Percentiles rank a stretch among this genome's conserved stretches.
These are phyloP conservation scores for Thecophora atra DNA, from an alignment of 2,888 invertebrate genomes.

Conservation along the genomic window DNA sequence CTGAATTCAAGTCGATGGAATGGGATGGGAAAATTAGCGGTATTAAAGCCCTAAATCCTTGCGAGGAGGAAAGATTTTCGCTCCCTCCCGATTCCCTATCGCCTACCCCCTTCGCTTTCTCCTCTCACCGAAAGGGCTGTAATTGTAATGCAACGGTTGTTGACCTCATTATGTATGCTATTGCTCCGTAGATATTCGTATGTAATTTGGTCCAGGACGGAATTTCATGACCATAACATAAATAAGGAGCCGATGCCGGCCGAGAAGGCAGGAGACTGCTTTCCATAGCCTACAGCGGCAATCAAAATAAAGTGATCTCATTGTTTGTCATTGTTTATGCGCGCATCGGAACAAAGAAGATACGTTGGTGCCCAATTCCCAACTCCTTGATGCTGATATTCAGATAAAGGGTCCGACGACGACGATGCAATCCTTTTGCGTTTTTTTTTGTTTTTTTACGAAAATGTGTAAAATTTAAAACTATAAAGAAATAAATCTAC, in stretches of 20 bases:
- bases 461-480: not conserved
- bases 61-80: not conserved
- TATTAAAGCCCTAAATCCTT: slow-evolving; percentile 19
- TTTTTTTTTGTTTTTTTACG: not conserved
- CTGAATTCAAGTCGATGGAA: not conserved
- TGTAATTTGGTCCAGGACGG: slow-evolving; percentile 15
- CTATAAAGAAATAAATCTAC: slow-evolving; percentile 18
- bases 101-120: no score
- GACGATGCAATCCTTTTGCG: not conserved
- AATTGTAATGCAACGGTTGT: slow-evolving; percentile 8
- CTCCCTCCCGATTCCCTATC: not conserved
- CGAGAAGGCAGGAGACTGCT: not conserved
- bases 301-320: slow-evolving; percentile 36
- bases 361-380: no score
- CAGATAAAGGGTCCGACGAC: slow-evolving; percentile 4
- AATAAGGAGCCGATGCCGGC: slow-evolving; percentile 8
- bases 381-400: slow-evolving; percentile 14
- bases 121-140: not conserved
- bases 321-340: slow-evolving; percentile 23
- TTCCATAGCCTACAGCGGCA: slow-evolving; percentile 24
- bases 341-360: slow-evolving; percentile 19
- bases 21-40: slow-evolving; percentile 36
- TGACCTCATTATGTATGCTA: slow-evolving; percentile 27
- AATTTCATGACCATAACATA: slow-evolving; percentile 29
- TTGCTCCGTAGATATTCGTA: not conserved